These are phyloP conservation scores for Marcusenius ussheri DNA, from an alignment of 2,113 vertebrate genomes.

Conservation along the genomic window DNA sequence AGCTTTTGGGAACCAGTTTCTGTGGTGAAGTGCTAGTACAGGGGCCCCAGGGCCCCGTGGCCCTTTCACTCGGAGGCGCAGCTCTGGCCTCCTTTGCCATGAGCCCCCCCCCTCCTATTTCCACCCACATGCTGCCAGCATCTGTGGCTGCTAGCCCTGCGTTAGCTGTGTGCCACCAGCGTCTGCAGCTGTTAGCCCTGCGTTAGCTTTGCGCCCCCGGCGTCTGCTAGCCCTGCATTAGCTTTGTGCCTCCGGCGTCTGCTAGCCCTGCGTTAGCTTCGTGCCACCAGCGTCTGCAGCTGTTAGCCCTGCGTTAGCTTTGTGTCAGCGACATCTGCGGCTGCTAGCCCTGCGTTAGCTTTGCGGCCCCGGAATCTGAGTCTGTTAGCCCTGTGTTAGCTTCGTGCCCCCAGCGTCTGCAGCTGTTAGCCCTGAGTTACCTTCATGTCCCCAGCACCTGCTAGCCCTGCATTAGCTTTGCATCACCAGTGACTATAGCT, in stretches of 20 bases:
- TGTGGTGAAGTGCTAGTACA: not conserved
- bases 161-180: not conserved
- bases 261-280: not conserved
- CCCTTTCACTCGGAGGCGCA: not conserved
- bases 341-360: not conserved
- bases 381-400: not conserved
- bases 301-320: not conserved
- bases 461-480: not conserved
- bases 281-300: not conserved
- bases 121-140: not conserved
- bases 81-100: not conserved
- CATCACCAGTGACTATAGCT: not conserved
- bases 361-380: not conserved
- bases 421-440: not conserved
- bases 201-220: not conserved
- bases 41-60: not conserved
- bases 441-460: not conserved
- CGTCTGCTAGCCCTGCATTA: not conserved
- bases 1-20: slow-evolving; percentile 5
- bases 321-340: not conserved
- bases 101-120: not conserved
- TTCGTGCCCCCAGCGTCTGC: not conserved
- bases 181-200: not conserved
- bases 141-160: not conserved
- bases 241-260: not conserved